These are phyloP conservation scores for Numida meleagris DNA, from an alignment of 2,113 vertebrate species.

Conservation along the genomic window DNA sequence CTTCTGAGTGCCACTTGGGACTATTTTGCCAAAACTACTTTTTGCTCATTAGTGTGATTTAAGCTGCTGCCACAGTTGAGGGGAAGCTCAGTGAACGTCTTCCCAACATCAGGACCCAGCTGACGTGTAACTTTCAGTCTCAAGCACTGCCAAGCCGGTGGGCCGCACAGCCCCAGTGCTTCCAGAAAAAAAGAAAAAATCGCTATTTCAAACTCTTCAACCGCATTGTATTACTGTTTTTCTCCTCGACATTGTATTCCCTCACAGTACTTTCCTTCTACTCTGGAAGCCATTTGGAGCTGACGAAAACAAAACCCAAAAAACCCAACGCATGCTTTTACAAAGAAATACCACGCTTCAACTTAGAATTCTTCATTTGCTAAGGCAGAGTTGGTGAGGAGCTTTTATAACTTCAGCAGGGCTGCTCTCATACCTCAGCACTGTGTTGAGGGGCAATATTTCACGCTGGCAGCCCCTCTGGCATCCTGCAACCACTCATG, in stretches of 20 bases:
- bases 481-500: constrained; percentile 37
- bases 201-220: not conserved
- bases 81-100: not conserved
- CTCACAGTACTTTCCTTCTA: constrained; percentile 9
- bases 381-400: constrained; percentile 23
- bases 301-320: constrained; percentile 20
- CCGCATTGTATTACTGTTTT: not conserved
- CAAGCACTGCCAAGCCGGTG: not conserved
- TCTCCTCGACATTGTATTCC: not conserved
- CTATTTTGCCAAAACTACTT: not conserved
- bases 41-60: not conserved
- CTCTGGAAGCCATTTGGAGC: constrained; percentile 36
- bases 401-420: constrained; percentile 18
- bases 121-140: not conserved
- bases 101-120: not conserved
- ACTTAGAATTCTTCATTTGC: constrained; percentile 44
- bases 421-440: constrained; percentile 8
- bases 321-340: not conserved
- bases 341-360: constrained; percentile 1
- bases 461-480: not conserved
- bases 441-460: constrained; percentile 45
- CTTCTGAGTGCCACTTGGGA: not conserved
- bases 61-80: not conserved
- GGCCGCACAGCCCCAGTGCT: not conserved
- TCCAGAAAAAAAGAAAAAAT: not conserved